phyloP scores from a whole-genome alignment of 2,113 vertebrate species.

The Theristicus caerulescens region DNA sequence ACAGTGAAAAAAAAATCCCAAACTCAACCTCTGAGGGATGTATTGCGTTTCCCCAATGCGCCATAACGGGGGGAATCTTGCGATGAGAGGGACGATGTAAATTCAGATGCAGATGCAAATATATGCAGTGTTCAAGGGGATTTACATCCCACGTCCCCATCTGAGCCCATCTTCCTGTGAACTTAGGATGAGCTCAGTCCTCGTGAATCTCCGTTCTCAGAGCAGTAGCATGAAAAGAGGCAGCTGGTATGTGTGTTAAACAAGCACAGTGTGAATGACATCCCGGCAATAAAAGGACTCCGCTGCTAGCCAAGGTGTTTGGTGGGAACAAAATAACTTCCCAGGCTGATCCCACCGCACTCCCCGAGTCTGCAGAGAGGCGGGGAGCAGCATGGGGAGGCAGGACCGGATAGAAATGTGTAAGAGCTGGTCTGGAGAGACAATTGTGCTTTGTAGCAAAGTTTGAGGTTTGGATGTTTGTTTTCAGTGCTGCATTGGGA shows the following conservation, averaged over 20 bases:
- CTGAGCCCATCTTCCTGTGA: slow-evolving; percentile 51
- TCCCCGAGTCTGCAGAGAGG: neutral
- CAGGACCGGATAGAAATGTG: neutral
- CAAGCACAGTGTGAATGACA: slow-evolving; percentile 53
- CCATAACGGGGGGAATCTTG: neutral
- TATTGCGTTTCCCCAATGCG: rapidly evolving
- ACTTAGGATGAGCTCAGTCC: slow-evolving; percentile 36
- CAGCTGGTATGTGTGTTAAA: slow-evolving; percentile 55
- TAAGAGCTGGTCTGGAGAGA: neutral
- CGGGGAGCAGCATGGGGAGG: neutral
- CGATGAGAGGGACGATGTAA: neutral
- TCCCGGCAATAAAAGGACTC: slow-evolving; percentile 22
- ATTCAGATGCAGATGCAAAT: slow-evolving; percentile 38
- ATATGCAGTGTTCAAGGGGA: neutral
- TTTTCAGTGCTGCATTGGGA: neutral
- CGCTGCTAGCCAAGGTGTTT: slow-evolving; percentile 44
- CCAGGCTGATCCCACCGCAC: slow-evolving; percentile 8
- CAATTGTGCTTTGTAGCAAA: neutral
- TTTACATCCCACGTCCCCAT: slow-evolving; percentile 31
- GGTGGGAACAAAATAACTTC: slow-evolving; percentile 49
- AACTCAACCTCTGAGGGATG: neutral
- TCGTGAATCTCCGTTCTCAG: slow-evolving; percentile 23
- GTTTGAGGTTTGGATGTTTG: slow-evolving; percentile 47
- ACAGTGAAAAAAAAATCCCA: neutral
- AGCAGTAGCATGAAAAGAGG: slow-evolving; percentile 57